Conservation (phyloP, 2,888 invertebrate species). For the Pandemis heparana region DNA sequence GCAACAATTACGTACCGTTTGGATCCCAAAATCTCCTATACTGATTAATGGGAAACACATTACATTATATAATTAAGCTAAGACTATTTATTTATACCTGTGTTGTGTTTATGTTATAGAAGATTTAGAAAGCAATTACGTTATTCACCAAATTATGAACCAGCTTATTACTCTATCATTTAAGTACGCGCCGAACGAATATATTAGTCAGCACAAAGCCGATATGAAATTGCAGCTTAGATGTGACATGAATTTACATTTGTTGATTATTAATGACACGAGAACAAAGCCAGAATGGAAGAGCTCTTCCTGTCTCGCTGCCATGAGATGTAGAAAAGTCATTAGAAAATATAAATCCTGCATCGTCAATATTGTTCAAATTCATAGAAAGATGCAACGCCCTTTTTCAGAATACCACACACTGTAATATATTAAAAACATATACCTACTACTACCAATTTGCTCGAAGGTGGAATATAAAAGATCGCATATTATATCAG, state of each 20-base stretch:
- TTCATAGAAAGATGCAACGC: not conserved
- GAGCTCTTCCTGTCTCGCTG: not conserved
- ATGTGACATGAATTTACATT: constrained; percentile 9
- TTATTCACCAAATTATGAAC: not conserved
- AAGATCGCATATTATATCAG: not conserved
- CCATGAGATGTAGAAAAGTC: not conserved
- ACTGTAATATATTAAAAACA: not conserved
- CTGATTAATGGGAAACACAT: not conserved
- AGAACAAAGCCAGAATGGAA: not conserved
- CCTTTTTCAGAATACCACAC: not conserved
- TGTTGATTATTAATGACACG: constrained; percentile 9
- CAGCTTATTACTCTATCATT: not conserved
- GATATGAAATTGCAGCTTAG: not conserved
- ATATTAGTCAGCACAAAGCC: not conserved
- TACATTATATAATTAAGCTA: not conserved
- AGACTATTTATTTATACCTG: not conserved
- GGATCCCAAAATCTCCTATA: too few relatives aligned
- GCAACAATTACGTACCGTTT: not conserved
- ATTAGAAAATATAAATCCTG: not conserved
- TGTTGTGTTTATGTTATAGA: not conserved
- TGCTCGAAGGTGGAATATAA: not conserved
- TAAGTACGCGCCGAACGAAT: not conserved
- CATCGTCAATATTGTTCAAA: not conserved
- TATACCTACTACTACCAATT: not conserved
- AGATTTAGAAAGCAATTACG: not conserved